Evolutionary conservation across 2,797 vertebrate species (phyloP), one percentile per base, ranked within the genome.

Genomic region (Spinus pinus): DNA sequence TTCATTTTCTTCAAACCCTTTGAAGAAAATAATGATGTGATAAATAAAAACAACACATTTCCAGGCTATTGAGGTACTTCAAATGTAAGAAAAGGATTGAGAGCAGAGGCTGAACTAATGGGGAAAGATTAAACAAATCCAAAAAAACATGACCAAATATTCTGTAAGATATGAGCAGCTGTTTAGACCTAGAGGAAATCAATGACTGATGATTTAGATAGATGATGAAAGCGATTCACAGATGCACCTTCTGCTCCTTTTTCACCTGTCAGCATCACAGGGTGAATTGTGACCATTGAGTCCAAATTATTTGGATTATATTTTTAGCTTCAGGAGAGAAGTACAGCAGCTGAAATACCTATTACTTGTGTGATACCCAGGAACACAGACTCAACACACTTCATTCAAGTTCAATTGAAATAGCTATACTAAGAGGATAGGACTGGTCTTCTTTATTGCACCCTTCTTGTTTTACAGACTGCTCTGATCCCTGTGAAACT

Each of bases 1-100:
- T 50, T 41, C 39, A 41, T 41, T 41, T 41, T 41, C 39, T 41
- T 41, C 39, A 41, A 41, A 41, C 7, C 11, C 61, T 88, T 91
- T 90, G 57, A 93, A 81, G 53, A 81, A 19, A 85, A 88, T 51
- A 88, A 93, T 64, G 35, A 91, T 66, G 88, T 35, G 57, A 93
- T 83, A 95, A 94, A 86, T 71, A 94, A 78, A 92, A 84, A 1
- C 54, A 96, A 58, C 42, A 31, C 27, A 35, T 60, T 93, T 88
- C 46, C 61, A 86, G 65, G 46, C 65, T 57, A 74, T 31, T 9
- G 5, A 88, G 37, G 56, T 33, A 75, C 62, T 75, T 92, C 42
- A 86, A 86, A 81, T 12, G 2, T 47, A 90, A 79, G 66, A 84
- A 58, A 81, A 77, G 8, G 21, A 86, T 1, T 66, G 44, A 93